phyloP scores from a whole-genome alignment of 1,140 invertebrate genomes.

The Trachymyrmex septentrionalis region DNA sequence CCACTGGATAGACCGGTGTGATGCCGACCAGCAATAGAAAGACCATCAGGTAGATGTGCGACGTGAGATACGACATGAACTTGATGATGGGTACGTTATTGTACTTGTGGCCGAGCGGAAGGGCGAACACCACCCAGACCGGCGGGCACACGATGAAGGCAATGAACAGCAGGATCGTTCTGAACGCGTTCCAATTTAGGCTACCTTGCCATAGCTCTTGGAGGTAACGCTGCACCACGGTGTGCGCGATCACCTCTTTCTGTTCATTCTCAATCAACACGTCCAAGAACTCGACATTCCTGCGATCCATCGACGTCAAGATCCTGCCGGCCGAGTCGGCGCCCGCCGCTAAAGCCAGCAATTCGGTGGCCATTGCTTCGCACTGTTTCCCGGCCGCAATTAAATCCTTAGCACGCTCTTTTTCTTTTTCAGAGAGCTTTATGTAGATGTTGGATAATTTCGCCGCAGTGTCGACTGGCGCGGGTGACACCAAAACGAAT shows the following conservation, averaged over 20 bases:
- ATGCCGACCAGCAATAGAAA: constrained; percentile 97
- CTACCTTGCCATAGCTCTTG: constrained; percentile 98
- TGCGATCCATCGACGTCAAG: constrained; percentile 95
- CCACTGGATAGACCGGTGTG: constrained; percentile 94
- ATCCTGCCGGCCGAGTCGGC: constrained; percentile 97
- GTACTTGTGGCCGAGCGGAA: constrained; percentile 98
- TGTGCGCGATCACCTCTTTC: constrained; percentile 97
- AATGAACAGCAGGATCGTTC: constrained; percentile 96
- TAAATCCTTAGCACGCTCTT: constrained; percentile 98
- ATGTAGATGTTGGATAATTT: constrained; percentile 98
- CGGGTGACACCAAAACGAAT: constrained; percentile 98
- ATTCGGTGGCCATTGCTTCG: constrained; percentile 98
- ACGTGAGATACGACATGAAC: constrained; percentile 99
- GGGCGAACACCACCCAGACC: constrained; percentile 98
- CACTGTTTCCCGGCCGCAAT: constrained; percentile 98
- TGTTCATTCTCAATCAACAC: constrained; percentile 99
- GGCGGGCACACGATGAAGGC: constrained; percentile 97
- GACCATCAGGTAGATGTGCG: constrained; percentile 98
- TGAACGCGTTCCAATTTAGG: constrained; percentile 98
- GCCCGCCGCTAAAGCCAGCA: constrained; percentile 96
- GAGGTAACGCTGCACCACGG: constrained; percentile 95
- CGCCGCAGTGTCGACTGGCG: constrained; percentile 98
- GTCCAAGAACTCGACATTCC: constrained; percentile 98
- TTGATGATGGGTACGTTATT: constrained; percentile 99
- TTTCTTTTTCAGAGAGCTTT: constrained; percentile 96